phyloP scores from a whole-genome alignment of 2,888 invertebrate genomes.

The Drosophila neonasuta region DNA sequence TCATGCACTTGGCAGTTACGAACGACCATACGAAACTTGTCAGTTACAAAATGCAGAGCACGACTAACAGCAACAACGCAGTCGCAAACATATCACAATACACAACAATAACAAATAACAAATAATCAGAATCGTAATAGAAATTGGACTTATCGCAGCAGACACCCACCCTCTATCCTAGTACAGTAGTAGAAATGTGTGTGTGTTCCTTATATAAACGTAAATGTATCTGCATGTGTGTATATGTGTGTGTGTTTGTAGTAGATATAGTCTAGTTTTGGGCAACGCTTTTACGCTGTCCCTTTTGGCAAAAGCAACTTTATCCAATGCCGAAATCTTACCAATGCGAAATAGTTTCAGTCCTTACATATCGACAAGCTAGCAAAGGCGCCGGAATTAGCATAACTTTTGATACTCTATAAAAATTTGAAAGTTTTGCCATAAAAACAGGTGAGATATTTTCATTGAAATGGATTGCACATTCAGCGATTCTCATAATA shows the following conservation, averaged over 20 bases:
- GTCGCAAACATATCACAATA: slow-evolving; percentile 34
- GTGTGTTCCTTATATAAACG: not conserved
- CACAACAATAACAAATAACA: slow-evolving; percentile 57
- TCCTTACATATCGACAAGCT: slow-evolving; percentile 16
- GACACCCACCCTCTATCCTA: slow-evolving; percentile 6
- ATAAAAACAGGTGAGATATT: not conserved
- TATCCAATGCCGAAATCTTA: slow-evolving; percentile 62
- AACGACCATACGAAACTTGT: slow-evolving; percentile 27
- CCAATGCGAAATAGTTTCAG: slow-evolving; percentile 66
- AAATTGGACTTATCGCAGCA: slow-evolving; percentile 65
- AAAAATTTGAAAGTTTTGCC: not conserved
- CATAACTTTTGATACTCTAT: slow-evolving; percentile 16
- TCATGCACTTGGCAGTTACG: slow-evolving; percentile 40
- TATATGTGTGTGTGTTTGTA: not conserved
- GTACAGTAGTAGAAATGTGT: not conserved
- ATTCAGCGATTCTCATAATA: not conserved
- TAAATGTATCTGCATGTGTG: not conserved
- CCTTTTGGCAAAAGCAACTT: slow-evolving; percentile 40
- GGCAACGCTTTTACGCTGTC: slow-evolving; percentile 49
- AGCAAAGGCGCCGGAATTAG: not conserved
- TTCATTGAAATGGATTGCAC: not conserved
- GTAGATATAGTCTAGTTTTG: slow-evolving; percentile 44
- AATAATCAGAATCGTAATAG: slow-evolving; percentile 64
- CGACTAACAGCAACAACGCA: slow-evolving; percentile 12
- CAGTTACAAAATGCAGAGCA: slow-evolving; percentile 28